A percentile compares a stretch with the other conserved stretches of the same genome.
Conservation (phyloP, 2,797 vertebrate species). For the Enteromius trimaculatus region DNA sequence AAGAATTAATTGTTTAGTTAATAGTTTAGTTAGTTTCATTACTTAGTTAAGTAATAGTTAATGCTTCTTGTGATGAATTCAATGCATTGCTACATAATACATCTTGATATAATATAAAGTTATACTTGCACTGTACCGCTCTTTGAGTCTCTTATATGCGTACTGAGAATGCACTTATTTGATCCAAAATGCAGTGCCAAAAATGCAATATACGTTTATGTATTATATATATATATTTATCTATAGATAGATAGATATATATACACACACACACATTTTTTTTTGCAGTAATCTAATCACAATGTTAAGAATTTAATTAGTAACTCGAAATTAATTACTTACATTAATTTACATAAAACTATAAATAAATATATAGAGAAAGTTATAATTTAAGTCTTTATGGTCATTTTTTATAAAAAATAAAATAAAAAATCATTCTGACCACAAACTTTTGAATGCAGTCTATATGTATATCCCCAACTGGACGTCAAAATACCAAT, state of each 20-base stretch:
- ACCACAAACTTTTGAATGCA: background rate
- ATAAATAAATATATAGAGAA: too few species aligned
- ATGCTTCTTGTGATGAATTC: background rate
- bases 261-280: too few species aligned
- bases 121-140: background rate
- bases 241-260: too few species aligned
- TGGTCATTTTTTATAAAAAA: background rate
- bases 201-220: too few species aligned
- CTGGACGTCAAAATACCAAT: background rate
- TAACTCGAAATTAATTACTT: too few species aligned
- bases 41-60: too few species aligned
- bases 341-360: too few species aligned
- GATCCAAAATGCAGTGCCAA: background rate
- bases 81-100: background rate
- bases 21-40: too few species aligned
- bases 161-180: background rate
- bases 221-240: too few species aligned
- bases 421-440: background rate
- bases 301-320: too few species aligned
- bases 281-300: too few species aligned
- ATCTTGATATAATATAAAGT: background rate
- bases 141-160: background rate
- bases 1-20: background rate
- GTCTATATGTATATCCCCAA: background rate
- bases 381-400: background rate